Base-by-base conservation (phyloP, 2,113 vertebrate genomes). In the Rhinolophus ferrumequinum region DNA sequence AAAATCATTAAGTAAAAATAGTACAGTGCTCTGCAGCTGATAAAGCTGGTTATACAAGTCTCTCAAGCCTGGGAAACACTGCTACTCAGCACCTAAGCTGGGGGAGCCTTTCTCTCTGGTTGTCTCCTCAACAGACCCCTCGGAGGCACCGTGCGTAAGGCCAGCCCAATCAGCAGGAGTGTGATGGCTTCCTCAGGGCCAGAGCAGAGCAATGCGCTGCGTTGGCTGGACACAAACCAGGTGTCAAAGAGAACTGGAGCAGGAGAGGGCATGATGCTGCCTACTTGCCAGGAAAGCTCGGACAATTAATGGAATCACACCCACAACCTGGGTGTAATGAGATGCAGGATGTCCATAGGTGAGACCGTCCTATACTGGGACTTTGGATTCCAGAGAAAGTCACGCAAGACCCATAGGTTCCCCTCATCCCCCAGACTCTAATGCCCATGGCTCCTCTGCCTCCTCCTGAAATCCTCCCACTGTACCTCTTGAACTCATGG, bases 231-330 rank as follows among this genome's bases (percentile, higher is more conserved):
- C 30, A 67, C 82, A 73, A 58, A 82, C 2, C 18, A 60, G n/a
- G 13, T 44, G 33, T 52, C 54, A 12, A 38, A 66, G 67, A 70
- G 33, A 89, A 33, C 21, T 8, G 35, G 14, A 93, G 72, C 8
- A 30, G 1, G 6, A 26, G 13, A 7, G 14, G 58, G n/a, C 2
- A 0, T 21, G 38, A 19, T 5, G 14, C 30, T 24, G 12, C n/a
- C 9, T 56, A 30, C 18, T 9, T 33, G 6, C 58, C 28, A 62
- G 50, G 28, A 87, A 56, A 79, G 79, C 8, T 28, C 56, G 41
- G 56, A 44, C 35, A 75, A n/a, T 19, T 35, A 24, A n/a, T 1
- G 11, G 24, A 33, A 47, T 19, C 35, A 75, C 8, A 16, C 0
- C 33, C 0, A 0, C 35, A 56, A 12, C 24, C 18, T 15, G 1